Conservation (phyloP, 2,888 invertebrate species). For the Lasioglossum zephyrum region DNA sequence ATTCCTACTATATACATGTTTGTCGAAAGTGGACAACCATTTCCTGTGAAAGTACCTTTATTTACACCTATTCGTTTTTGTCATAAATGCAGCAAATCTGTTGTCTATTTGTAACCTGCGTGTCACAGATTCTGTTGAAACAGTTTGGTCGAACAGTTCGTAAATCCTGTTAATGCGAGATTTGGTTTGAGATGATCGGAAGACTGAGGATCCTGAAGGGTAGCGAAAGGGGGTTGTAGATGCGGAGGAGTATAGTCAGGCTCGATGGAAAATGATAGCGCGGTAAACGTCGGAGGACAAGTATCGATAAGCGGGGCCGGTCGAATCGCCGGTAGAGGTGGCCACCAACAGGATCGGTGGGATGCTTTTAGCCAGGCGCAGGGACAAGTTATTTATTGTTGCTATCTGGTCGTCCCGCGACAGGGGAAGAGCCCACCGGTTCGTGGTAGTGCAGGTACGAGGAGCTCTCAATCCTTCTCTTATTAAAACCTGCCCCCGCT, state of each 20-base stretch:
- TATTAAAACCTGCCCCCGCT: conserved; percentile 83
- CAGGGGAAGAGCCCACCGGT: conserved; percentile 67
- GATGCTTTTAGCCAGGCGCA: conserved; percentile 80
- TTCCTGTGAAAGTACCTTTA: no score
- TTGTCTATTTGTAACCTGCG: no score
- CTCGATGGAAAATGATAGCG: conserved; percentile 35
- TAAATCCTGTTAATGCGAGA: background rate
- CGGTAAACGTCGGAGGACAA: conserved; percentile 45
- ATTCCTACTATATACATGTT: background rate
- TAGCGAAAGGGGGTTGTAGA: background rate
- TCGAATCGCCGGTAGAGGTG: conserved; percentile 35
- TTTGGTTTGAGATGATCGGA: background rate
- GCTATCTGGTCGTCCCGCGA: conserved; percentile 78
- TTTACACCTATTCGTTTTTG: no score
- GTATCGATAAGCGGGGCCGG: conserved; percentile 44
- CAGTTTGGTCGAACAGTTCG: background rate
- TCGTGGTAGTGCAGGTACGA: conserved; percentile 71
- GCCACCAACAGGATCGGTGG: conserved; percentile 72
- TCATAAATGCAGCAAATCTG: no score
- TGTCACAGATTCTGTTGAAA: background rate
- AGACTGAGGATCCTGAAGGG: background rate
- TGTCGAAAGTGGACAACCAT: background rate
- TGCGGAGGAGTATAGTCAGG: background rate
- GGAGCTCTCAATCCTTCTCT: conserved; percentile 83
- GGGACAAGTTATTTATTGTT: conserved; percentile 83